Percentiles rank a stretch among this genome's conserved stretches.
Evolutionary conservation across 2,113 vertebrate species (phyloP).

Genomic region (Lipophrys pholis): DNA sequence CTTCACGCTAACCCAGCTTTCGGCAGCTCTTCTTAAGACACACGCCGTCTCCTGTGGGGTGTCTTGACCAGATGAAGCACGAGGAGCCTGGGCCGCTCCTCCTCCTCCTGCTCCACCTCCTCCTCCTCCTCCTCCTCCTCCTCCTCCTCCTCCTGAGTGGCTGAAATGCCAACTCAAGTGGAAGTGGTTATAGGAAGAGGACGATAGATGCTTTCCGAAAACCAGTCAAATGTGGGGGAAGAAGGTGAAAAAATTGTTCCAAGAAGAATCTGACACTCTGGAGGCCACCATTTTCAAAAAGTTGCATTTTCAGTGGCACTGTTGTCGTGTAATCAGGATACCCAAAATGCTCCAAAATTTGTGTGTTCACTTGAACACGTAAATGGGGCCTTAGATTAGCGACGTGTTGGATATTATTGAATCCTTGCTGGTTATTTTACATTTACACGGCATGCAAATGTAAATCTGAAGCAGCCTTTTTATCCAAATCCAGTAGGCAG

Average conservation of each 20-base stretch:
- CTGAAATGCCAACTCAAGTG: constrained; percentile 42
- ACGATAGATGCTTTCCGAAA: constrained; percentile 18
- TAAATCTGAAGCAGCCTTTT: neutral
- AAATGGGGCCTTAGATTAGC: too few relatives aligned
- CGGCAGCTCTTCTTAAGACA: constrained; percentile 57
- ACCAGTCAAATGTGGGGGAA: constrained; percentile 1
- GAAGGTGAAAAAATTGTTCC: neutral
- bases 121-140: constrained; percentile 18
- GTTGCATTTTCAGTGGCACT: too few relatives aligned
- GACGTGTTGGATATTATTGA: too few relatives aligned
- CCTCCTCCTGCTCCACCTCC: constrained; percentile 4
- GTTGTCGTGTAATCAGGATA: too few relatives aligned
- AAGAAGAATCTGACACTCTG: neutral
- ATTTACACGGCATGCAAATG: neutral
- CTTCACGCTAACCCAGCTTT: constrained; percentile 52
- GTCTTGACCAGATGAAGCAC: constrained; percentile 35
- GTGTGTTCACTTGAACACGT: too few relatives aligned
- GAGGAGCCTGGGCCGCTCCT: neutral
- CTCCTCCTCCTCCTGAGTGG: constrained; percentile 32
- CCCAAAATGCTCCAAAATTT: too few relatives aligned
- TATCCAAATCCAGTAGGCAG: neutral
- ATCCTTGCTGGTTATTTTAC: too few relatives aligned
- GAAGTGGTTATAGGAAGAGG: constrained; percentile 33
- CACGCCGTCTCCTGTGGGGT: constrained; percentile 45
- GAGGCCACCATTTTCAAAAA: too few relatives aligned